phyloP scores from a whole-genome alignment of 2,888 invertebrate genomes.

The Eupelmus urozonus region DNA sequence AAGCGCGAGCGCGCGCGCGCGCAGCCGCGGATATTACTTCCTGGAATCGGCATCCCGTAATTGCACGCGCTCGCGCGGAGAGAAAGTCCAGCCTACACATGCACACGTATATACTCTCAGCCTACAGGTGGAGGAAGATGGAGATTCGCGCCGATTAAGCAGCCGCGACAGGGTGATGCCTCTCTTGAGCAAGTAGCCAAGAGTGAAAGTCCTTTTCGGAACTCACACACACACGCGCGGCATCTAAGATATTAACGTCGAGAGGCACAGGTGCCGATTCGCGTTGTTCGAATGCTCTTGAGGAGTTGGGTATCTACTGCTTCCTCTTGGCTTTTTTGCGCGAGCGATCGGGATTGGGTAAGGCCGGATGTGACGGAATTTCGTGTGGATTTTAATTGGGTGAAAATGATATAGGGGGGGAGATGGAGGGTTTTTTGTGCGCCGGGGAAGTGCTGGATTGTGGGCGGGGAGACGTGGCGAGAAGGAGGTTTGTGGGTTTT shows the following conservation, averaged over 20 bases:
- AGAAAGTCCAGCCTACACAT: slow-evolving; percentile 67
- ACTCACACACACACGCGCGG: background rate
- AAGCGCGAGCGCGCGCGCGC: too few species aligned
- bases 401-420: slow-evolving; percentile 8
- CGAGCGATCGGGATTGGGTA: slow-evolving; percentile 18
- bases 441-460: too few species aligned
- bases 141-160: slow-evolving; percentile 47
- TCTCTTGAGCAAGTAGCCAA: background rate
- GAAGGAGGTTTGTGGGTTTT: too few species aligned
- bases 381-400: slow-evolving; percentile 15
- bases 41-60: slow-evolving; percentile 65
- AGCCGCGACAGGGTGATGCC: background rate
- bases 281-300: too few species aligned
- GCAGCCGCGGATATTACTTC: slow-evolving; percentile 62
- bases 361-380: slow-evolving; percentile 27
- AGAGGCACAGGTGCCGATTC: too few species aligned
- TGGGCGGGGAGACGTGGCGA: too few species aligned
- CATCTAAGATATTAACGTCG: background rate
- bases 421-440: background rate
- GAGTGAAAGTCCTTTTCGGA: slow-evolving; percentile 70
- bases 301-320: too few species aligned
- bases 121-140: slow-evolving; percentile 10
- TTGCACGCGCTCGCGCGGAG: slow-evolving; percentile 61
- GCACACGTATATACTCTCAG: too few species aligned
- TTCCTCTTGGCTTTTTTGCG: background rate